Conservation (phyloP, 2,888 invertebrate species). For the Xanthorhoe spadicearia region DNA sequence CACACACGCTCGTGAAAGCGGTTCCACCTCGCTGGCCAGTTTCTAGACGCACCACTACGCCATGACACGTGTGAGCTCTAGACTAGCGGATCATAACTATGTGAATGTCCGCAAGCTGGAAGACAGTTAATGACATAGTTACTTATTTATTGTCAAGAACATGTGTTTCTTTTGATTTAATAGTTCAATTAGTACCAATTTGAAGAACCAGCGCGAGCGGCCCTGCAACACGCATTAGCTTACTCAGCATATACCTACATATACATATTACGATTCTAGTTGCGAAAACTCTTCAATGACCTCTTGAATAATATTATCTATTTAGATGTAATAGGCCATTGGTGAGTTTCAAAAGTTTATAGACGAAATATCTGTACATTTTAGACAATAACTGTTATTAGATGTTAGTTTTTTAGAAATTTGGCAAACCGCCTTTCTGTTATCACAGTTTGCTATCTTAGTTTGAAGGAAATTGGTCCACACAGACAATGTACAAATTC, state of each 20-base stretch:
- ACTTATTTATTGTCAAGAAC: background rate
- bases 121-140: background rate
- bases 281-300: no score
- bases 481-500: background rate
- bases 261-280: no score
- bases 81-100: conserved; percentile 19
- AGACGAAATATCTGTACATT: no score
- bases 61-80: conserved; percentile 14
- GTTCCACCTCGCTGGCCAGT: conserved; percentile 75
- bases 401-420: background rate
- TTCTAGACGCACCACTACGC: conserved; percentile 59
- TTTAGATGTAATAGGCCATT: no score
- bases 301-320: no score
- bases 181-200: background rate
- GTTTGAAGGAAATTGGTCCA: conserved; percentile 1
- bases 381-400: no score
- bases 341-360: no score
- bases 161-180: background rate
- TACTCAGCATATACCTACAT: no score
- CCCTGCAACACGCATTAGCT: no score
- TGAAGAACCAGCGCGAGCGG: no score
- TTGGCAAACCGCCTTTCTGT: background rate
- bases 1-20: conserved; percentile 70
- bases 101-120: conserved; percentile 10
- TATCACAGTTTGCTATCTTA: background rate